Percentiles rank a stretch among this genome's conserved stretches.
phyloP scores from a whole-genome alignment of 2,888 invertebrate genomes.

The Cheilosia impressa region DNA sequence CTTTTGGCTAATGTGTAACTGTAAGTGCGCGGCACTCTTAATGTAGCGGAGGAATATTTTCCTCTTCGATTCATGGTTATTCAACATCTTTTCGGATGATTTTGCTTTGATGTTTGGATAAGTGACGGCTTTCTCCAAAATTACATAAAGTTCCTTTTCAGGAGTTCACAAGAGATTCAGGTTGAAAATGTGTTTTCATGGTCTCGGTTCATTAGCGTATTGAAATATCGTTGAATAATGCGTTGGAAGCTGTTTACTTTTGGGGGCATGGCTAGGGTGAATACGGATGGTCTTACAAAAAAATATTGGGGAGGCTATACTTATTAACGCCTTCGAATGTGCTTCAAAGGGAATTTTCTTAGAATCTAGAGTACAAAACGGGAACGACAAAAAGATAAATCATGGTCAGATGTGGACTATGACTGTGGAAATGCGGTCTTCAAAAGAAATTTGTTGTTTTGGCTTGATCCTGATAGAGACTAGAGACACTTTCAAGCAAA shows the following conservation, averaged over 20 bases:
- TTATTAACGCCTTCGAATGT: no score
- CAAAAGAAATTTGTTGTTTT: no score
- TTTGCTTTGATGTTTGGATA: slow-evolving; percentile 54
- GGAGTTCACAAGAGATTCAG: slow-evolving; percentile 7
- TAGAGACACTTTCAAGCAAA: no score
- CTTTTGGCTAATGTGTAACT: background rate
- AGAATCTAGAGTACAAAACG: no score
- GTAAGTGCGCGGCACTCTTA: slow-evolving; percentile 1
- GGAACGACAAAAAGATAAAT: no score
- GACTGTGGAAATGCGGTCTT: no score
- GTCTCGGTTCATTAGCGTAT: slow-evolving; percentile 23
- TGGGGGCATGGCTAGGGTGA: no score
- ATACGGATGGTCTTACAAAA: no score
- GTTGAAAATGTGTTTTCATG: slow-evolving; percentile 25
- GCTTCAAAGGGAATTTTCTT: no score
- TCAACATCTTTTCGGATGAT: slow-evolving; percentile 43
- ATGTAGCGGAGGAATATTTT: slow-evolving; percentile 30
- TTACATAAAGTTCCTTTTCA: slow-evolving; percentile 3
- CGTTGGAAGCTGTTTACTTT: background rate
- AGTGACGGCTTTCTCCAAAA: slow-evolving; percentile 26
- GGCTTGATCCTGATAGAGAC: no score
- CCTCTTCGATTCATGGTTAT: slow-evolving; percentile 37
- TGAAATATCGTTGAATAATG: slow-evolving; percentile 1
- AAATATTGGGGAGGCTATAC: no score
- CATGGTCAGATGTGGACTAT: no score